phyloP scores from a whole-genome alignment of 2,888 invertebrate species.

The Pachymerium ferrugineum region DNA sequence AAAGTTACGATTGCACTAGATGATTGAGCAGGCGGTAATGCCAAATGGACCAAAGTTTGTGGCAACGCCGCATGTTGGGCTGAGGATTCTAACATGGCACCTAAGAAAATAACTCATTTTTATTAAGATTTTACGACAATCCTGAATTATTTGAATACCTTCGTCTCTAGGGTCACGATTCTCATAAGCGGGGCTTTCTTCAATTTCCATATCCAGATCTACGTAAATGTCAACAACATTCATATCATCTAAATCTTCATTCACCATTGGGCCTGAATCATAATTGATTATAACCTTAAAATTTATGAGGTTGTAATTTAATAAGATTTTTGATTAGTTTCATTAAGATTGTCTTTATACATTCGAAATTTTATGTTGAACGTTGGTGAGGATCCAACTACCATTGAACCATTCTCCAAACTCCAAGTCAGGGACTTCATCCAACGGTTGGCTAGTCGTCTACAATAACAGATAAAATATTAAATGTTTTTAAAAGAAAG shows the following conservation, averaged over 20 bases:
- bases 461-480: neutral
- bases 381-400: conserved; percentile 40
- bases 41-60: conserved; percentile 37
- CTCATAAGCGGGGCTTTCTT: conserved; percentile 5
- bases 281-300: neutral
- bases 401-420: conserved; percentile 48
- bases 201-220: conserved; percentile 31
- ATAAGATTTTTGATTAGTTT: neutral
- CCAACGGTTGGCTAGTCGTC: conserved; percentile 31
- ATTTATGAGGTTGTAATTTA: neutral
- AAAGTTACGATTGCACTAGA: conserved; percentile 32
- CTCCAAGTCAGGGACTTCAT: conserved; percentile 44
- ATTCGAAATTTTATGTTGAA: conserved; percentile 36
- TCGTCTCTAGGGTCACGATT: neutral
- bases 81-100: conserved; percentile 28
- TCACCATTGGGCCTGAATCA: neutral
- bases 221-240: conserved; percentile 34
- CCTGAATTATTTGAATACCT: neutral
- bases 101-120: neutral
- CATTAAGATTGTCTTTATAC: conserved; percentile 2
- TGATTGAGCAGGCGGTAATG: conserved; percentile 36
- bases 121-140: neutral
- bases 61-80: conserved; percentile 39
- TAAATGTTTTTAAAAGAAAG: neutral
- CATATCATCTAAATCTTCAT: conserved; percentile 34